Base-by-base conservation (phyloP, 2,797 vertebrate species). In the Macroramphosus scolopax region DNA sequence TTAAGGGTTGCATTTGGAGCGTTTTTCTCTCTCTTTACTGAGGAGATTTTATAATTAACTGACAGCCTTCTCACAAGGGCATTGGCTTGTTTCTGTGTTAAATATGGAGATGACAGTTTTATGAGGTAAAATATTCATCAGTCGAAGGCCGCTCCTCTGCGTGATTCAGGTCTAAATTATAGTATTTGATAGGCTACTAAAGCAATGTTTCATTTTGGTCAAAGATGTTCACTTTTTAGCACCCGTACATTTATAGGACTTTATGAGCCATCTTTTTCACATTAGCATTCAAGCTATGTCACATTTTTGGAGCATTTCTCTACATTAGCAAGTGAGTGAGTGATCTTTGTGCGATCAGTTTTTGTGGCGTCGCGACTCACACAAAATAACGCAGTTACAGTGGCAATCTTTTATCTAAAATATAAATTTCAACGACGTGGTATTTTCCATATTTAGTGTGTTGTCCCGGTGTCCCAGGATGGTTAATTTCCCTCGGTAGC, bases 1-100 rank as follows among this genome's bases (percentile, higher is more conserved):
- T 84, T 87, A 88, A 89, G 86, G 85, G 85, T 87, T 89, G 87
- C 83, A 79, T 88, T 89, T 85, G 79, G 77, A 86, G 83, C 77
- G 61, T 85, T 88, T 89, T 87, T 76, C 78, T 78, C 82, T 79
- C 72, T 87, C 78, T 84, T 88, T 86, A 84, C 85, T 80, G 82
- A 80, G 75, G 71, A 88, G 83, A 82, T 89, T 89, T 91, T 87
- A 84, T 89, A 91, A 90, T 90, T 90, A 90, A 90, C 86, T 87
- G 88, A 89, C 88, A 89, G 86, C 78, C 75, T 78, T 90, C 85
- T 88, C 88, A 82, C 85, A 77, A 80, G 83, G 86, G 87, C 77
- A 87, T 88, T 87, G 78, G 61, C 78, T 83, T 84, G 77, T 86
- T 82, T 80, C 79, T 84, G 65, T 72, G 68, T 85, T 91, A 89